phyloP scores from a whole-genome alignment of 64 coral and sea anemone genomes.

The Stylophora pistillata region DNA sequence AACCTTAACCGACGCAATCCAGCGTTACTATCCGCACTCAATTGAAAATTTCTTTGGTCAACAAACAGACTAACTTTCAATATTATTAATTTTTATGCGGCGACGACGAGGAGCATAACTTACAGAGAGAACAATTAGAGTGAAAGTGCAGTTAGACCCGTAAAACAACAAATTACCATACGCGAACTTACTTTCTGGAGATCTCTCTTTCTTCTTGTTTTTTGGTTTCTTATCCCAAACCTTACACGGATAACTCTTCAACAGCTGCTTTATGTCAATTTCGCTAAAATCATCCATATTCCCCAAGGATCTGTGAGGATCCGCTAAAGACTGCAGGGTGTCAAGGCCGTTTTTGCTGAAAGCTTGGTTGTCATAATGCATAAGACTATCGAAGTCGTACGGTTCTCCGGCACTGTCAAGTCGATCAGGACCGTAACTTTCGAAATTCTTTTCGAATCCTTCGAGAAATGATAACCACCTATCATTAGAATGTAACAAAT shows the following conservation, averaged over 20 bases:
- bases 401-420: conserved; percentile 48
- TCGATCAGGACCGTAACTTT: conserved; percentile 74
- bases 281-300: conserved; percentile 86
- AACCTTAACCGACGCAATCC: too few species aligned
- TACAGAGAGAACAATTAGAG: too few species aligned
- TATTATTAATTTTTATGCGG: too few species aligned
- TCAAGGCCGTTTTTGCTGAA: conserved; percentile 84
- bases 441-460: conserved; percentile 74
- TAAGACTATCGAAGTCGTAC: conserved; percentile 81
- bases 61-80: too few species aligned
- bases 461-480: neutral
- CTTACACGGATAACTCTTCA: conserved; percentile 74
- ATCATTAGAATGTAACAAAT: neutral
- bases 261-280: conserved; percentile 71
- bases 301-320: conserved; percentile 62
- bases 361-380: conserved; percentile 84
- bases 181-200: conserved; percentile 4
- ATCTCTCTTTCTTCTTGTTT: conserved; percentile 27
- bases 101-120: too few species aligned
- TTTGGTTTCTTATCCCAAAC: conserved; percentile 32
- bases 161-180: neutral
- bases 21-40: too few species aligned
- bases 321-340: conserved; percentile 58
- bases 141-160: too few species aligned
- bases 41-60: too few species aligned